These are phyloP conservation scores for Heteromurus nitidus DNA, from an alignment of 2,888 invertebrate species.

Conservation along the genomic window DNA sequence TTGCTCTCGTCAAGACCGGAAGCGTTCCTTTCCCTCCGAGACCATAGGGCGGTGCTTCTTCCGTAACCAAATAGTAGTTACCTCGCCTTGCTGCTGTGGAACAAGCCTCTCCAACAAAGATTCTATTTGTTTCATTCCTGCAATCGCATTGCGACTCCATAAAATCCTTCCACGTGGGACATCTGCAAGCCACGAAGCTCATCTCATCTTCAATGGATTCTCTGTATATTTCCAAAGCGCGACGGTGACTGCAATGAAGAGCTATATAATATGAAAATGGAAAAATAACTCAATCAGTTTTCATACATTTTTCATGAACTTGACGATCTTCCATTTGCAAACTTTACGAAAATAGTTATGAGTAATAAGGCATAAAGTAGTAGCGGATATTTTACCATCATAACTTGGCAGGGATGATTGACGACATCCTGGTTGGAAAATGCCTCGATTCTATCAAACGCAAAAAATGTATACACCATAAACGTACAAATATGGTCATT, in stretches of 20 bases:
- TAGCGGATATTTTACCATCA: constrained; percentile 40
- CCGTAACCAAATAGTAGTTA: constrained; percentile 63
- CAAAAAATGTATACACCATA: not conserved
- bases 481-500: not conserved
- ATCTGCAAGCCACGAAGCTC: constrained; percentile 62
- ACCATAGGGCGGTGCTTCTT: constrained; percentile 58
- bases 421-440: constrained; percentile 69
- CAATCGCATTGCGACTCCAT: constrained; percentile 59
- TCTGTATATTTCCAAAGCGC: constrained; percentile 64
- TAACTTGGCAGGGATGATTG: constrained; percentile 56
- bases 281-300: no score
- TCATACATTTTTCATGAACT: not conserved
- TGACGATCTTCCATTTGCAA: not conserved
- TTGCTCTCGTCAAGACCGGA: constrained; percentile 36
- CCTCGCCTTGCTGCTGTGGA: constrained; percentile 42
- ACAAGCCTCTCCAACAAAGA: constrained; percentile 59
- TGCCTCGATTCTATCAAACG: constrained; percentile 56
- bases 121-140: constrained; percentile 42
- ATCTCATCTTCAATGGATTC: constrained; percentile 59
- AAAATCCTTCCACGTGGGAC: constrained; percentile 56
- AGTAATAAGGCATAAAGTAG: not conserved
- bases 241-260: constrained; percentile 66
- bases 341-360: not conserved
- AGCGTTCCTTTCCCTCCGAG: constrained; percentile 57
- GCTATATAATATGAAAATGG: constrained; percentile 34